phyloP scores from a whole-genome alignment of 2,113 vertebrate genomes.

The Rhinogobius similis region DNA sequence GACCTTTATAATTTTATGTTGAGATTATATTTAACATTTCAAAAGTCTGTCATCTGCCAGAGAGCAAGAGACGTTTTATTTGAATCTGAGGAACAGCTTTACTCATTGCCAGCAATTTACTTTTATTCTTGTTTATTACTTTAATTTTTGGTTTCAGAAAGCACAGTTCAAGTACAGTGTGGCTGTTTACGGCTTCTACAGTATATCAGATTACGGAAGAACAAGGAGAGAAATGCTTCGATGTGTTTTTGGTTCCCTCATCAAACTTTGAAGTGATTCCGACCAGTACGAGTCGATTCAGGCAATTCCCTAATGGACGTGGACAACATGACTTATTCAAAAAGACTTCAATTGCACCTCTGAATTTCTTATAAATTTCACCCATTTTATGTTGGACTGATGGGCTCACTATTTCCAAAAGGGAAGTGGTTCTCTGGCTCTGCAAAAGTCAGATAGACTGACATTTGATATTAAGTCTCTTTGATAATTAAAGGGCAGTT shows the following conservation, averaged over 20 bases:
- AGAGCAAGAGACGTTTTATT: slow-evolving; percentile 8
- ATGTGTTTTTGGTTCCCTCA: slow-evolving; percentile 28
- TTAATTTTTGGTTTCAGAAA: not conserved
- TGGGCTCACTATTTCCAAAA: not conserved
- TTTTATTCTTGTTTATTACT: not conserved
- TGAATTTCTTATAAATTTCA: slow-evolving; percentile 51
- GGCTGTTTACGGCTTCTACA: not conserved
- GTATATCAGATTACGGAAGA: not conserved
- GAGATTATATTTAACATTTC: slow-evolving; percentile 53
- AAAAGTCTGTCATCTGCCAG: slow-evolving; percentile 31
- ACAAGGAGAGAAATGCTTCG: not conserved
- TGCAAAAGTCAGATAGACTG: not conserved
- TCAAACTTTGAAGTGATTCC: slow-evolving; percentile 61
- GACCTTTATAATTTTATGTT: slow-evolving; percentile 33
- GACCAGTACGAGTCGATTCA: slow-evolving; percentile 49
- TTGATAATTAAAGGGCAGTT: slow-evolving; percentile 12
- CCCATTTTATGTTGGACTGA: slow-evolving; percentile 17
- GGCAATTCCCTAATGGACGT: slow-evolving; percentile 60
- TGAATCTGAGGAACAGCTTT: slow-evolving; percentile 9
- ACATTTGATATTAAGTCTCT: slow-evolving; percentile 14
- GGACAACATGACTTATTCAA: slow-evolving; percentile 60
- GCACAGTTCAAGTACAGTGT: not conserved
- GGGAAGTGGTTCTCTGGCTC: not conserved
- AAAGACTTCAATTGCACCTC: slow-evolving; percentile 31
- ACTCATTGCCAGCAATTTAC: not conserved